These are phyloP conservation scores for Palythoa grandis DNA, from an alignment of 92 coral and sea anemone genomes.

Conservation along the genomic window DNA sequence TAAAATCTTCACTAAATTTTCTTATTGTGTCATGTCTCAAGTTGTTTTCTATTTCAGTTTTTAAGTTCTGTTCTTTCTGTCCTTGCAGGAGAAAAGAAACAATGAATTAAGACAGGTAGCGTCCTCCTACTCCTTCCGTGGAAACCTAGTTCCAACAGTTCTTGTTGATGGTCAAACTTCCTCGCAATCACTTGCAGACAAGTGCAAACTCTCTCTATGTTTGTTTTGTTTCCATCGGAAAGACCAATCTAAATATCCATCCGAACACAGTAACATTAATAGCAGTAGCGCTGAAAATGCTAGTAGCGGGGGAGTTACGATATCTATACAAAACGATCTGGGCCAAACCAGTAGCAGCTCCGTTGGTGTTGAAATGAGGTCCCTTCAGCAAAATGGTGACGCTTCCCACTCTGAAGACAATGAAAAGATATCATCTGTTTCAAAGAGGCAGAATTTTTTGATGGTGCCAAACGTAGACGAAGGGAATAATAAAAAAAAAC, in stretches of 20 bases:
- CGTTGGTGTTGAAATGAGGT: constrained; percentile 5
- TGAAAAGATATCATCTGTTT: neutral
- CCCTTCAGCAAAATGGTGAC: constrained; percentile 1
- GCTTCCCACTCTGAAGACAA: neutral
- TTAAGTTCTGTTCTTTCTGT: neutral
- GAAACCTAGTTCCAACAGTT: constrained; percentile 72
- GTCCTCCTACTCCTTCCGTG: constrained; percentile 89
- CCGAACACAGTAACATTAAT: constrained; percentile 1
- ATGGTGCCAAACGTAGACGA: constrained; percentile 24
- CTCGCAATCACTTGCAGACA: constrained; percentile 69
- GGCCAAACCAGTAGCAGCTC: constrained; percentile 10
- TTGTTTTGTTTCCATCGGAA: constrained; percentile 56
- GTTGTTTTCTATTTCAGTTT: too few species aligned
- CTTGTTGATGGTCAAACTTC: constrained; percentile 62
- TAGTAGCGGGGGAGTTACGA: neutral
- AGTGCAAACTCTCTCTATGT: constrained; percentile 79
- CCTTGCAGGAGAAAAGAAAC: constrained; percentile 67
- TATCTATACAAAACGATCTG: neutral
- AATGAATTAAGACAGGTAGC: constrained; percentile 76
- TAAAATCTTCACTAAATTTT: too few species aligned
- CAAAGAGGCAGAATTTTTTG: neutral
- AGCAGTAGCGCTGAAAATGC: neutral
- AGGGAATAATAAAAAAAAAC: constrained; percentile 32
- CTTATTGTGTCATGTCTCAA: too few species aligned
- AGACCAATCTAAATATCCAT: neutral